Evolutionary conservation across 2,888 invertebrate species (phyloP), one percentile per base, ranked within the genome.

Genomic region (Thalpophila matura): DNA sequence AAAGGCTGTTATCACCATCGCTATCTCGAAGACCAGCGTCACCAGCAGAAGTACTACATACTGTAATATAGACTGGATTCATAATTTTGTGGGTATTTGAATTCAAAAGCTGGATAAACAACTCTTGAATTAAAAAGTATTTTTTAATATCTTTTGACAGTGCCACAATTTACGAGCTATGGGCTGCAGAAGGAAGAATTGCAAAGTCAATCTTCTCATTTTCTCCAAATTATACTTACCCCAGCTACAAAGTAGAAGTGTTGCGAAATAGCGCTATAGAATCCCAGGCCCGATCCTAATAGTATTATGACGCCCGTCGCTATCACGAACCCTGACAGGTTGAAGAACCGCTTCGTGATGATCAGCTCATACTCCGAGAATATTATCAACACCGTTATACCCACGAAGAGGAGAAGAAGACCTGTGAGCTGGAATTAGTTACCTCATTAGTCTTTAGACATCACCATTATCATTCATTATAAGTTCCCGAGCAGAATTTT

Each of bases 191-290:
- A n/a, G n/a, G n/a, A n/a, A n/a, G n/a, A n/a, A n/a, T n/a, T n/a
- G n/a, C n/a, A n/a, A n/a, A n/a, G n/a, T 24, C 14, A 29, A 10
- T n/a, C 9, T 20, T 16, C 3, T 0, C 4, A 26, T 7, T 14
- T 12, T 5, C 4, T 35, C 3, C 7, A 9, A 35, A 24, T 27
- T 5, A 55, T 57, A 93, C 96, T 95, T 90, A 97, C 97, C 80
- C 96, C 97, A 69, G 97, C 94, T 14, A 97, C 96, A 93, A 98
- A 96, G 86, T 97, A 97, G 85, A 98, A 97, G 86, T 97, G 97
- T 87, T 98, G 97, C 50, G 97, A 96, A 55, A 97, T 93, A 0
- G 98, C 98, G 9, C 98, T 98, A 89, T 98, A 98, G 88, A 98
- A 98, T 63, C 98, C 98, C 61, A 98, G 96, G 84, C 97, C 96